Base-by-base conservation (phyloP, 2,888 invertebrate species). In the Octodonta nipae region DNA sequence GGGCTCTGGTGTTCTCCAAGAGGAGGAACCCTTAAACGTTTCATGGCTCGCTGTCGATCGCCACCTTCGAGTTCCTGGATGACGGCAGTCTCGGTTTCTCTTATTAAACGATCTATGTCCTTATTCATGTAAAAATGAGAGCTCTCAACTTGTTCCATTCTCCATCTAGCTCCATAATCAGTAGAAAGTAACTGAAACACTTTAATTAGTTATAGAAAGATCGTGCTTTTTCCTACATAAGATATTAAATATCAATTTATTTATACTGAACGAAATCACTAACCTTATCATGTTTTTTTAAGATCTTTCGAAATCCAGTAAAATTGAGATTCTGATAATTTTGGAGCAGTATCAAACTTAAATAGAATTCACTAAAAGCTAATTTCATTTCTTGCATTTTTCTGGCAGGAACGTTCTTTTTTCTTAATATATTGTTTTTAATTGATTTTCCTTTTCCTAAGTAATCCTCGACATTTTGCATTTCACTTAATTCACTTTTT, bases 271-370 rank as follows among this genome's bases (percentile, higher is more conserved):
- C n/a, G n/a, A n/a, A n/a, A n/a, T n/a, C n/a, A n/a, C 38, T 41
- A 61, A 89, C 89, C 77, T 98, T 98, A 64, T 98, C 98, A 60
- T 96, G 96, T 63, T 98, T 99, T 63, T 98, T 98, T 40, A 98
- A 72, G 55, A 99, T 99, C 65, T 98, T 98, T 41, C 96, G 73
- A 67, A 99, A 99, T 2, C 96, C 98, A 3, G 95, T 98, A 54
- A 91, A 92, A 66, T 98, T 99, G 33, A 98, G 70, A 60, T 91
- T 93, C 65, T 98, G 95, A 60, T 93, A 96, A 60, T 98, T 98
- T 64, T 99, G 96, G 37, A 99, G 68, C 10, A 99, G 68, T 49
- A 98, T 92, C 30, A 99, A 68, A 53, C 91, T 91, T 26, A 98
- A 70, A 61, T 98, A 98, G 65, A 95, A 99, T 70, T 99, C 98